These are phyloP conservation scores for Megamerina dolium DNA, from an alignment of 2,888 invertebrate species.

Conservation along the genomic window DNA sequence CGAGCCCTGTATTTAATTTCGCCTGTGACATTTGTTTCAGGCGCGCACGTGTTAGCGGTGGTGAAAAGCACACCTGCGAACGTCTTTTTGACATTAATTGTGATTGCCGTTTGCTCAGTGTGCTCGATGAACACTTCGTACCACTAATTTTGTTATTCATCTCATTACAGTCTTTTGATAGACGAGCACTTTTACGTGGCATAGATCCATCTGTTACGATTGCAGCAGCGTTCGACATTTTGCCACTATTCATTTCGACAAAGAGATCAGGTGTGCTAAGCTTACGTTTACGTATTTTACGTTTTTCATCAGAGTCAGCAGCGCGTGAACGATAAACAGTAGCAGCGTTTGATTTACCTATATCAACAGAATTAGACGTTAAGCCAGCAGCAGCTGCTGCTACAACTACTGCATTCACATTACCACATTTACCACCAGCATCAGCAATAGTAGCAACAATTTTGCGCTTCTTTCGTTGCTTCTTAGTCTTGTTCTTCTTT, in stretches of 20 bases:
- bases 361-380: too few relatives aligned
- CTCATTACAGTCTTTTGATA: constrained; percentile 19
- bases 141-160: constrained; percentile 2
- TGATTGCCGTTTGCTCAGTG: constrained; percentile 1
- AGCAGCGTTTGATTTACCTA: background rate
- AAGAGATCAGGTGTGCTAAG: background rate
- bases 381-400: too few relatives aligned
- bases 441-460: background rate
- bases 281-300: constrained; percentile 18
- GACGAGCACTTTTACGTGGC: constrained; percentile 20
- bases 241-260: background rate
- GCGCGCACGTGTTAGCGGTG: constrained; percentile 29
- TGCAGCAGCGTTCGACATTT: too few relatives aligned
- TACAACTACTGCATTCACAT: too few relatives aligned
- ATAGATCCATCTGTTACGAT: background rate
- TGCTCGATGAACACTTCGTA: background rate
- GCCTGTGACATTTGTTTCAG: constrained; percentile 21
- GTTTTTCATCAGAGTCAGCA: background rate
- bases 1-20: background rate
- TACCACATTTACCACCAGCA: background rate
- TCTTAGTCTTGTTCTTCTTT: constrained; percentile 8
- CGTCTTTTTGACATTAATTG: constrained; percentile 5
- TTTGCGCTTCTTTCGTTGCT: background rate
- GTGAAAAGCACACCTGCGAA: constrained; percentile 17
- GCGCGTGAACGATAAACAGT: constrained; percentile 11